Base-by-base conservation (phyloP, 1,140 invertebrate genomes). In the Drosophila kepulauana region DNA sequence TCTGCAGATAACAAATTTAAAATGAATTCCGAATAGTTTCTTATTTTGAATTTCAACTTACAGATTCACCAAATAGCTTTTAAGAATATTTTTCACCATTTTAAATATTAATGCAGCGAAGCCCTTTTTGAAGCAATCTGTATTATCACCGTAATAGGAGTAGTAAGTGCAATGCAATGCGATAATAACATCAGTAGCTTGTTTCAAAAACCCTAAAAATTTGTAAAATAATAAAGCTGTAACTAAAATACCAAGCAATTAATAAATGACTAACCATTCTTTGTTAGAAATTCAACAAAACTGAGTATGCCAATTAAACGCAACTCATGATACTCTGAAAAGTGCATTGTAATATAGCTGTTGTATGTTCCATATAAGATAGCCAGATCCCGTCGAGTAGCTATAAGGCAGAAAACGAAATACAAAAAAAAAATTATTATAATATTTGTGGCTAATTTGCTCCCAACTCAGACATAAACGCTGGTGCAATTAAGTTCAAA, bases 331-430 rank as follows among this genome's bases (percentile, higher is more conserved):
- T 49, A 49, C 57, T 64, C 58, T 5, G 46, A 48, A n/a, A 79
- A 84, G 48, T 84, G 48, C 62, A 71, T 56, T 0, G 51, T 52
- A 5, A 76, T 28, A 46, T 79, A 84, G 20, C 28, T 57, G 41
- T 72, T 84, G 62, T 82, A 80, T n/a, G 72, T 76, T 0, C 81
- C 81, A 43, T 65, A 79, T 38, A 84, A 58, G 15, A 72, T 61
- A 5, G 43, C 25, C 16, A 85, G 48, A 2, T 69, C 46, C 5
- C 41, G 51, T 51, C 69, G 63, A n/a, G 33, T 45, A 13, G 11
- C 73, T 70, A 38, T 8, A 35, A 63, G n/a, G 15, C 1, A 6
- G 20, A 15, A 11, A 33, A 25, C 3, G 5, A 41, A 49, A 16
- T 35, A 25, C 25, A 48, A 1, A 49, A 46, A 20, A 16, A 66